Evolutionary conservation across 37 sponge, comb jelly and placozoan genomes (phyloP).

Genomic region (Agelas oroides): DNA sequence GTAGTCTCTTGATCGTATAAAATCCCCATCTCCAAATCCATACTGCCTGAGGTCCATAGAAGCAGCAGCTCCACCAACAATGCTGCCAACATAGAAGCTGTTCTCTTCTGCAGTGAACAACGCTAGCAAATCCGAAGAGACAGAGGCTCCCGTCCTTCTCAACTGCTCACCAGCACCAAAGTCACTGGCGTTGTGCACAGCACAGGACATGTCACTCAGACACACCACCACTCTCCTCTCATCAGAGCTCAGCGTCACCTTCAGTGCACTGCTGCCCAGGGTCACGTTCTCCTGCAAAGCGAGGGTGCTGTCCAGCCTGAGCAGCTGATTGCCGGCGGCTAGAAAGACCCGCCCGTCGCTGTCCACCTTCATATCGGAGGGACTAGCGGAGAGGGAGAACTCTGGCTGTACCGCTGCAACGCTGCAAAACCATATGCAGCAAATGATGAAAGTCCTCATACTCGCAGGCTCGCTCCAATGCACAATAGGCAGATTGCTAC

Average conservation of each 20-base stretch:
- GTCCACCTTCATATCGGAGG: slow-evolving; percentile 16
- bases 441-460: too few species aligned
- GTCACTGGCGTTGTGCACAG: slow-evolving; percentile 23
- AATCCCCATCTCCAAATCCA: not conserved
- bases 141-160: not conserved
- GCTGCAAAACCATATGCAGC: too few species aligned
- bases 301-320: slow-evolving; percentile 15
- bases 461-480: too few species aligned
- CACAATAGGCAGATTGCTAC: too few species aligned
- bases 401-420: too few species aligned
- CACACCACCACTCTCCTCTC: slow-evolving; percentile 29
- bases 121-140: not conserved
- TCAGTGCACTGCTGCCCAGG: not conserved
- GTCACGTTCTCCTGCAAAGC: slow-evolving; percentile 13
- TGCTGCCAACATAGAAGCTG: slow-evolving; percentile 24
- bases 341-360: slow-evolving; percentile 17
- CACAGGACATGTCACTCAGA: slow-evolving; percentile 23
- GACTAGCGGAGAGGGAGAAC: too few species aligned
- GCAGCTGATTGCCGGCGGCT: slow-evolving; percentile 28
- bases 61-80: not conserved
- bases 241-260: slow-evolving; percentile 19
- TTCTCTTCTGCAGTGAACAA: slow-evolving; percentile 18
- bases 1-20: not conserved
- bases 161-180: not conserved
- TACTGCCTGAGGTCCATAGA: not conserved